phyloP scores from a whole-genome alignment of 2,888 invertebrate genomes.

The Ecliptopera silaceata region DNA sequence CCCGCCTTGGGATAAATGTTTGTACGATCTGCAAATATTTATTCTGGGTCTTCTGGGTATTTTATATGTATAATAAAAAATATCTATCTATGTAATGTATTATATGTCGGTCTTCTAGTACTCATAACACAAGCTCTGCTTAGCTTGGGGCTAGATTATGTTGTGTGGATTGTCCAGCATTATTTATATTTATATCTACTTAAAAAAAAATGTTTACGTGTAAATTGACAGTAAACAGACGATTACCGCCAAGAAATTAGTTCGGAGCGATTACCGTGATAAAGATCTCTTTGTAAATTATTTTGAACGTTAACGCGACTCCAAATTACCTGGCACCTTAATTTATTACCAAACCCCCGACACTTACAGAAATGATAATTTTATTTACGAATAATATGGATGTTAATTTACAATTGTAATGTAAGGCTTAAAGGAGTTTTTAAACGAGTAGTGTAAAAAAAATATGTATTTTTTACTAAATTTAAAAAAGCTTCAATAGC shows the following conservation, averaged over 20 bases:
- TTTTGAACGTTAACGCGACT: slow-evolving; percentile 67
- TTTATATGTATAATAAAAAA: too few relatives aligned
- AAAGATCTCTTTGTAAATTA: slow-evolving; percentile 60
- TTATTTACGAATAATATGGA: slow-evolving; percentile 66
- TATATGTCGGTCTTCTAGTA: too few relatives aligned
- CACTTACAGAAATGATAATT: slow-evolving; percentile 65
- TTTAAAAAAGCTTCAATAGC: too few relatives aligned
- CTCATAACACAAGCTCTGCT: too few relatives aligned
- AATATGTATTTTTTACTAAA: too few relatives aligned
- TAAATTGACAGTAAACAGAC: slow-evolving; percentile 57
- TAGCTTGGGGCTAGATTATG: too few relatives aligned
- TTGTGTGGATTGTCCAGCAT: too few relatives aligned
- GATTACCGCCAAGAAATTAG: slow-evolving; percentile 56
- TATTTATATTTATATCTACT: background rate
- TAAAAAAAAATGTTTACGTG: slow-evolving; percentile 51
- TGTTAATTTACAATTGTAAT: slow-evolving; percentile 53
- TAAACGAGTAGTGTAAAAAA: too few relatives aligned
- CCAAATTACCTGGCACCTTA: slow-evolving; percentile 59
- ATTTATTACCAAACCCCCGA: slow-evolving; percentile 56
- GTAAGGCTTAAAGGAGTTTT: slow-evolving; percentile 34
- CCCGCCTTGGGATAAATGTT: too few relatives aligned
- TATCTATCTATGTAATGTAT: too few relatives aligned
- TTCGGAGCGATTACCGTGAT: slow-evolving; percentile 68
- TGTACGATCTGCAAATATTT: too few relatives aligned
- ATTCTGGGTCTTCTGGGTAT: too few relatives aligned